These are phyloP conservation scores for Ciconia nigra DNA, from an alignment of 2,797 vertebrate species.

Conservation along the genomic window DNA sequence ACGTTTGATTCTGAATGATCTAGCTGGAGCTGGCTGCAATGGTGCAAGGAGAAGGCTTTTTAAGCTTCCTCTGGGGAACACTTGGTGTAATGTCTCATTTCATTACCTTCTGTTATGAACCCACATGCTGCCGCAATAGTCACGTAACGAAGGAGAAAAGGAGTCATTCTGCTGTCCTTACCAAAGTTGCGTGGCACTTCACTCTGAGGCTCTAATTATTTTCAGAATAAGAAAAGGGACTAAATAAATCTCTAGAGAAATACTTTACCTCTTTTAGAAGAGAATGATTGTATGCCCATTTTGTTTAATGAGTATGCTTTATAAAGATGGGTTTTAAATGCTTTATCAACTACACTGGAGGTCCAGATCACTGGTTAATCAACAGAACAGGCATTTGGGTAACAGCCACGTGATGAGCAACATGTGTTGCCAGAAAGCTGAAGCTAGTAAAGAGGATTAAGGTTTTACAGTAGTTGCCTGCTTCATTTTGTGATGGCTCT, in stretches of 20 bases:
- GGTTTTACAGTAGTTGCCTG: neutral
- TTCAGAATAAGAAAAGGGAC: neutral
- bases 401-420: neutral
- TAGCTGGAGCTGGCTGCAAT: neutral
- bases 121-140: rapidly evolving
- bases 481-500: neutral
- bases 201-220: neutral
- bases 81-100: neutral
- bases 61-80: neutral
- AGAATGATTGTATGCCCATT: neutral
- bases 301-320: neutral
- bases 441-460: neutral
- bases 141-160: rapidly evolving
- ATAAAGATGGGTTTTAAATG: neutral
- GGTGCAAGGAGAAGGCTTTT: neutral
- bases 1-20: neutral
- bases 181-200: neutral
- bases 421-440: neutral
- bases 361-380: neutral
- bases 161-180: neutral
- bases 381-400: neutral
- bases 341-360: neutral
- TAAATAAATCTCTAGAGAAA: neutral
- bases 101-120: neutral
- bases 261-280: neutral